phyloP scores from a whole-genome alignment of 2,113 vertebrate species.

The Sinocyclocheilus anshuiensis region DNA sequence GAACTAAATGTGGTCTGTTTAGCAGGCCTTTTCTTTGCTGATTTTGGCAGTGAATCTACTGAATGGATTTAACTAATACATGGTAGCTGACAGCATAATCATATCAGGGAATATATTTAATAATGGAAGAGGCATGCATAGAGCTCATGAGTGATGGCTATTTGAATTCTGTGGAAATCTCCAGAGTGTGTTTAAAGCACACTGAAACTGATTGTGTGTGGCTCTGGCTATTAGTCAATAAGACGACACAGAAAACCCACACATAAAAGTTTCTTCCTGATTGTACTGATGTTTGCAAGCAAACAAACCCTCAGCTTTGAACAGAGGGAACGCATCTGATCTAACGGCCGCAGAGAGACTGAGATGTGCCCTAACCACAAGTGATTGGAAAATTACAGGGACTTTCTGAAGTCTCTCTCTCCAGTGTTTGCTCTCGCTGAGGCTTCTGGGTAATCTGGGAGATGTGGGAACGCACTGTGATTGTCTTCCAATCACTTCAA shows the following conservation, averaged over 20 bases:
- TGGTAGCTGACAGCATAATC: not conserved
- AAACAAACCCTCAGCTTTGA: constrained; percentile 70
- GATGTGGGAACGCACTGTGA: constrained; percentile 44
- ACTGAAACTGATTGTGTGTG: not conserved
- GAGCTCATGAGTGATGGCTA: not conserved
- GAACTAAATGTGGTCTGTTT: not conserved
- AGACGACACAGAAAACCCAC: not conserved
- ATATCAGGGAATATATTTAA: not conserved
- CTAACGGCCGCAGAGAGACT: constrained; percentile 72
- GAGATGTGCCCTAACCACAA: constrained; percentile 68
- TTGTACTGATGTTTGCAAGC: constrained; percentile 74
- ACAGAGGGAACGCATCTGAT: constrained; percentile 67
- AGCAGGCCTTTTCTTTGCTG: not conserved
- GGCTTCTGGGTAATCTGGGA: constrained; percentile 45
- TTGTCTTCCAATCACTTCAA: constrained; percentile 57
- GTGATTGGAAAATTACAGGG: constrained; percentile 79
- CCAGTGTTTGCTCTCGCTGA: constrained; percentile 32
- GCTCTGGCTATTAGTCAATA: not conserved
- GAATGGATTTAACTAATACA: no score
- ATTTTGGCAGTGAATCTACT: no score
- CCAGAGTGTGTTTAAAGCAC: not conserved
- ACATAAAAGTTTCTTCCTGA: constrained; percentile 49
- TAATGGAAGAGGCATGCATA: not conserved
- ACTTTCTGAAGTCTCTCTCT: constrained; percentile 26
- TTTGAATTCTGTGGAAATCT: not conserved